Evolutionary conservation across 2,797 vertebrate species (phyloP), one percentile per base, ranked within the genome.

Genomic region (Cryptoblepharus egeriae): DNA sequence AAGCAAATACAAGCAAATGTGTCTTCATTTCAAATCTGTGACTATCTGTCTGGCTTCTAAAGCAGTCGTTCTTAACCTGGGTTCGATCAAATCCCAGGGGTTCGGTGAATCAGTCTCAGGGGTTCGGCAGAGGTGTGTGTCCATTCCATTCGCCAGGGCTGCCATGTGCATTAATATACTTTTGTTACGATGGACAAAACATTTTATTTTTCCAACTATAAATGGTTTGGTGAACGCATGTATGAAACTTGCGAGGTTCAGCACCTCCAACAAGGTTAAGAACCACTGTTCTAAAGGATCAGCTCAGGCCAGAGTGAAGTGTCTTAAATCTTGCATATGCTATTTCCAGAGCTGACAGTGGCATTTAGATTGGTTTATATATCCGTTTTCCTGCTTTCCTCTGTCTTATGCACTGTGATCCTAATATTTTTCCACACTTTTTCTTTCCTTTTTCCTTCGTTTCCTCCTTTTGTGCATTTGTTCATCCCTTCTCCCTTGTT

Each of bases 391-490:
- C 32, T 83, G 58, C 4, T 13, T 85, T 37, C 16, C 77, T 13
- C 52, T 84, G n/a, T 26, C 3, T 76, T 13, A 37, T 30, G 52
- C 61, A 13, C 18, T 20, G 15, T 42, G 52, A 24, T 49, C n/a
- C 80, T 73, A 88, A 83, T 28, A 80, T 63, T 61, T 55, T 39
- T 35, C 35, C 24, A 60, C 58, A 24, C 80, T 63, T 81, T 78
- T 49, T 3, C 80, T 65, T 74, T 81, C 65, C 65, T 81, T 86
- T 72, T 84, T 83, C 86, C 69, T 4, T 79, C 58, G 76, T 45
- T 88, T 67, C 70, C 81, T 83, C 84, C 78, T 81, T 90, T 70
- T 87, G 77, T 75, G 85, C 85, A 83, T 90, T 72, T 89, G 75
- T 74, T 71, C 69, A 15, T 71, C 84, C 70, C 45, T 49, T 57